A percentile compares a stretch with the other conserved stretches of the same genome.
Conservation (phyloP, 2,113 vertebrate species). For the Oreocharis arfaki region DNA sequence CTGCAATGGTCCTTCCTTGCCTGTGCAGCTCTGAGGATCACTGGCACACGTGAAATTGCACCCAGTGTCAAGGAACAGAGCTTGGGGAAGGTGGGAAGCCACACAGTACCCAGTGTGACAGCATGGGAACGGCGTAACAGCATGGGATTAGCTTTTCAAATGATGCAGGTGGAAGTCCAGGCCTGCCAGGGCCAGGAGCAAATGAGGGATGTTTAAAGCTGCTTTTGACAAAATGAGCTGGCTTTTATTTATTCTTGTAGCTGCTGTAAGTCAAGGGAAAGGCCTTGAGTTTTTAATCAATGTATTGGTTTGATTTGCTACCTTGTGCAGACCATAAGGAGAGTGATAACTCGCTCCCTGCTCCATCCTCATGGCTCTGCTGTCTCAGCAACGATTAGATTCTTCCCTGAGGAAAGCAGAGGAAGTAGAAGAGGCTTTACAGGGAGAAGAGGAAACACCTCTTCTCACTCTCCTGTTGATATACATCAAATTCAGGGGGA, state of each 20-base stretch:
- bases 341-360: accelerated
- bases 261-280: background rate
- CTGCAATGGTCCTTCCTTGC: background rate
- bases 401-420: background rate
- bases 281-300: background rate
- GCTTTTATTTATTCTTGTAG: background rate
- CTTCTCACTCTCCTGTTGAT: background rate
- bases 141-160: background rate
- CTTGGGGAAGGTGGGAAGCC: background rate
- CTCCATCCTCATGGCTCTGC: background rate
- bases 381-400: background rate
- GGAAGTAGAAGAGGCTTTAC: background rate
- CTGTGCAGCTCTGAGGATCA: background rate
- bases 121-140: background rate
- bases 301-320: background rate
- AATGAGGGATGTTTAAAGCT: background rate
- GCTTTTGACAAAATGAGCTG: background rate
- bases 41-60: accelerated
- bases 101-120: accelerated
- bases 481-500: background rate
- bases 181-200: background rate
- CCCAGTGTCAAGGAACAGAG: background rate
- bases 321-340: background rate
- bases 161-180: background rate
- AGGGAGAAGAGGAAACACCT: background rate